Conservation (phyloP, 2,113 vertebrate species). For the Gorsachius goisagi region DNA sequence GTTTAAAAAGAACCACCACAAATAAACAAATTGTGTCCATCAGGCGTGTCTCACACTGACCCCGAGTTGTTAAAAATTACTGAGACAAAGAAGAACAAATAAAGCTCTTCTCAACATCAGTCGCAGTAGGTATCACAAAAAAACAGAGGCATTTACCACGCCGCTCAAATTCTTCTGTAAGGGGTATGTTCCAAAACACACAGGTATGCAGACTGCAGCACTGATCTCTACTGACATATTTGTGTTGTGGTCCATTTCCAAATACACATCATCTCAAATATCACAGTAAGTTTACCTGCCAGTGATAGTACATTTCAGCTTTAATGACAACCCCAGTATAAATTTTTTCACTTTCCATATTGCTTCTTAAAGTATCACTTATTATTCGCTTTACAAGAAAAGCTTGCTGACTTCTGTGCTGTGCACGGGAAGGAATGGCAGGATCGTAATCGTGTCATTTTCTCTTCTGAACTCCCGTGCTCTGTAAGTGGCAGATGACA, state of each 20-base stretch:
- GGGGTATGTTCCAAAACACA: background rate
- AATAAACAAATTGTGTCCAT: background rate
- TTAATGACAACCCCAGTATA: background rate
- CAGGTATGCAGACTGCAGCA: background rate
- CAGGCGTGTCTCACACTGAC: background rate
- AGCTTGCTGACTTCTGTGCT: background rate
- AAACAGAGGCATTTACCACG: background rate
- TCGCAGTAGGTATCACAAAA: background rate
- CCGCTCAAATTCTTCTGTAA: background rate
- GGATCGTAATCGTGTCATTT: background rate
- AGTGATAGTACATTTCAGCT: background rate
- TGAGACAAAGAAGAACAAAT: background rate
- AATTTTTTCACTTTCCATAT: background rate
- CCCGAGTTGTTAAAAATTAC: background rate
- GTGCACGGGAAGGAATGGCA: background rate
- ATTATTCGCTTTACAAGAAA: background rate
- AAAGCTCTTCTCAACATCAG: background rate
- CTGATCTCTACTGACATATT: background rate
- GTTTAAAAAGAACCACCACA: background rate
- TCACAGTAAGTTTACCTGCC: background rate
- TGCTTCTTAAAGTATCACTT: background rate
- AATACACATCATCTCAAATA: background rate
- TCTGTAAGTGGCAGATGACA: constrained; percentile 20
- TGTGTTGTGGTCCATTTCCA: background rate
- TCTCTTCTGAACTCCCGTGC: background rate